Base-by-base conservation (phyloP, 2,113 vertebrate species). In the Podocnemis expansa region DNA sequence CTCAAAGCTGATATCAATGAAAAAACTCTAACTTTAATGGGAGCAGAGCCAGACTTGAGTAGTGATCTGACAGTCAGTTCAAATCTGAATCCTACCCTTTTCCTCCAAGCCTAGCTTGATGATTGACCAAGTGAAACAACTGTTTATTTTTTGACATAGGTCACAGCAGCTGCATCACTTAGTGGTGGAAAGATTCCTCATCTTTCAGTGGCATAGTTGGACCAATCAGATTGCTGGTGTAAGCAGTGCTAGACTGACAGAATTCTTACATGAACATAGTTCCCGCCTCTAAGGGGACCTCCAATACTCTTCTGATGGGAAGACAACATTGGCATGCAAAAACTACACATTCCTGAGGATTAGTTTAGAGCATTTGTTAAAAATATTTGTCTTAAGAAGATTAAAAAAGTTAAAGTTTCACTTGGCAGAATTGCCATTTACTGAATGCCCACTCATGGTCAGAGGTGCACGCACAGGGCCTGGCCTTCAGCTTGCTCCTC, bases 281-380 rank as follows among this genome's bases (percentile, higher is more conserved):
- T 56, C 24, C 55, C 24, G 4, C 55, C 55, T 56, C 3, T 56
- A 14, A 51, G 49, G 49, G 11, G 49, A n/a, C 49, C 3, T 5
- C 22, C 90, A 89, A 93, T 82, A 43, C 81, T 70, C 84, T 80
- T 73, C 63, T 8, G 47, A 2, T 83, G 89, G 82, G 52, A 90
- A 95, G 85, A 78, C 78, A 93, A 88, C 93, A 52, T 83, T 55
- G 51, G 24, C 43, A 63, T 80, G 90, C 90, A 87, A 93, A 93
- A 80, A 52, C 84, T 81, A 93, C 91, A 47, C 54, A 58, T 89
- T 80, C 12, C 78, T 49, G 45, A 34, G 56, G 45, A 80, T 73
- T 91, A 79, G 34, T 38, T 89, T 38, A 14, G 80, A 63, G 17
- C 80, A 27, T 34, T 63, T 34, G 29, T 63, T 63, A 17, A 8